Evolutionary conservation across 2,888 invertebrate genomes (phyloP), one percentile per base, ranked within the genome.

Genomic region (Drosophila greeni): DNA sequence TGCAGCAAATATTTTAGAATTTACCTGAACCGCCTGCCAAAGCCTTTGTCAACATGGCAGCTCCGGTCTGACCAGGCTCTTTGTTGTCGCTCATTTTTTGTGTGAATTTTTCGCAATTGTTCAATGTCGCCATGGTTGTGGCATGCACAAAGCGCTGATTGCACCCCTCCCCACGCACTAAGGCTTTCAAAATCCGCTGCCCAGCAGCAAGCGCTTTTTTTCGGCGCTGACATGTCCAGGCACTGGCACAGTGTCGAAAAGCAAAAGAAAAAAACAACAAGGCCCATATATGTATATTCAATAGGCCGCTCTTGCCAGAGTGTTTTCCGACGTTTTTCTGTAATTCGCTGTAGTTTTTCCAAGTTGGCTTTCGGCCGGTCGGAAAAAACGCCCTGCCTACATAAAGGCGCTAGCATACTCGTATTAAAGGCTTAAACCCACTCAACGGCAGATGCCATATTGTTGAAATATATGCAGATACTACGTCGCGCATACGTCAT

Each of bases 91-190:
- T 53, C 42, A 40, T 48, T 33, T 58, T 47, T 54, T 48, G 18
- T 34, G 18, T 34, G 67, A 31, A 40, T 34, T 34, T 34, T 54
- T 37, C 43, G 43, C 48, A 47, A 62, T 62, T 69, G 56, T 59
- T 70, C 70, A 48, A 42, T 60, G 67, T 67, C 67, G 39, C 51
- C 64, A 48, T 60, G 64, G 54, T 51, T 42, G 40, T 74, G 73
- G 70, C 61, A 60, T 60, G 54, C 51, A 81, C 67, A 78, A 78
- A 76, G 74, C 74, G 75, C 57, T 71, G 82, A 81, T 78, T 73
- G 76, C 68, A 61, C 33, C 58, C 40, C 23, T 8, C 5, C 45
- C 43, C 47, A 42, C 57, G 37, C 49, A 49, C 54, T 47, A 53
- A 66, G 34, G 51, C 61, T 49, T 53, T 48, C 54, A 54, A 40